These are phyloP conservation scores for Rhabditoides inermis DNA, from an alignment of 2,888 invertebrate genomes.

Conservation along the genomic window DNA sequence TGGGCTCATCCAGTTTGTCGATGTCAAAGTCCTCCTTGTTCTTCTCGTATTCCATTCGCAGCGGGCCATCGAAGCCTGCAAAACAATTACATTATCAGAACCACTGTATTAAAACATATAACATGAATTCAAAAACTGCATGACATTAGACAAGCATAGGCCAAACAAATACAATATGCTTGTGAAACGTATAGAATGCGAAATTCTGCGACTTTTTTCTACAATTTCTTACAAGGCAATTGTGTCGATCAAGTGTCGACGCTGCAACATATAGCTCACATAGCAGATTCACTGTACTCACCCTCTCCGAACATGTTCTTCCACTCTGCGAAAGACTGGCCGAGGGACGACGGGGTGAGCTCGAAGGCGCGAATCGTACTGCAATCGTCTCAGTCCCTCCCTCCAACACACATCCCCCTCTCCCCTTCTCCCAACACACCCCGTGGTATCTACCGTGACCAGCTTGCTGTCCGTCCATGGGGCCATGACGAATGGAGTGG, in stretches of 20 bases:
- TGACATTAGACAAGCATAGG: too few relatives aligned
- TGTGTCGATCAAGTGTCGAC: slow-evolving; percentile 11
- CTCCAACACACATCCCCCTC: too few relatives aligned
- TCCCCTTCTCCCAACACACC: slow-evolving; percentile 60
- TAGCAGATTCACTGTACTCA: not conserved
- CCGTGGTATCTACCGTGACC: slow-evolving; percentile 60
- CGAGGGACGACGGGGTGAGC: slow-evolving; percentile 12
- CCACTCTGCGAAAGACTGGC: slow-evolving; percentile 34
- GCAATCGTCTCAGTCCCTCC: too few relatives aligned
- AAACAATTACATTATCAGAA: too few relatives aligned
- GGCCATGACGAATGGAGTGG: slow-evolving; percentile 55
- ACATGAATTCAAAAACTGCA: too few relatives aligned
- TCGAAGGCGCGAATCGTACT: slow-evolving; percentile 13
- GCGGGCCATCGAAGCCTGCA: too few relatives aligned
- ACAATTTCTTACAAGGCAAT: not conserved
- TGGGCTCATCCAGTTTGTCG: slow-evolving; percentile 65
- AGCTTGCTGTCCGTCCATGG: slow-evolving; percentile 57
- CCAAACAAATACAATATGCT: too few relatives aligned
- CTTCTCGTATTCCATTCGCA: slow-evolving; percentile 34
- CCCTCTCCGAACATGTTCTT: slow-evolving; percentile 31
- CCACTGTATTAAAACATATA: too few relatives aligned
- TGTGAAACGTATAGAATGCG: too few relatives aligned
- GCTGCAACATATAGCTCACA: not conserved
- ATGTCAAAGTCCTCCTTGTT: slow-evolving; percentile 31
- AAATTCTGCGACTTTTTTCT: too few relatives aligned